A percentile compares a stretch with the other conserved stretches of the same genome.
These are phyloP conservation scores for Chrysotoxum bicinctum DNA, from an alignment of 2,888 invertebrate genomes.

Conservation along the genomic window DNA sequence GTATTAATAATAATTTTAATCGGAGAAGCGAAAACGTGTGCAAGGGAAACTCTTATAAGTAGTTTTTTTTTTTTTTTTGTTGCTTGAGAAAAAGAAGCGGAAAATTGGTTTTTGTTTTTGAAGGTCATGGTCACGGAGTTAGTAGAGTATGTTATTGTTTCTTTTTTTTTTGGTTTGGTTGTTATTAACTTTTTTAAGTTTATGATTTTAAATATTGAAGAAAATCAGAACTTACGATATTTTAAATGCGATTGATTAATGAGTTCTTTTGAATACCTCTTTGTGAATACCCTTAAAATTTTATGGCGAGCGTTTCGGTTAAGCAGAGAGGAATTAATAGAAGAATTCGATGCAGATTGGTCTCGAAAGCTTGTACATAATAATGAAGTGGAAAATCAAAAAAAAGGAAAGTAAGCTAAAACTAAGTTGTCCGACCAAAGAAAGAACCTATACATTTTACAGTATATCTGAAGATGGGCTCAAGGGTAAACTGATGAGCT, in stretches of 20 bases:
- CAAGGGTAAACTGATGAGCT: no score
- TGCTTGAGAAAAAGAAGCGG: conserved; percentile 60
- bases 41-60: conserved; percentile 21
- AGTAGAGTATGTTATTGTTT: conserved; percentile 64
- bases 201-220: background rate
- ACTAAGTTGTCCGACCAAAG: no score
- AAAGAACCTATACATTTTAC: no score
- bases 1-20: conserved; percentile 12
- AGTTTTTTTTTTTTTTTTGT: conserved; percentile 3
- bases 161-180: conserved; percentile 12
- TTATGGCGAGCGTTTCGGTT: no score
- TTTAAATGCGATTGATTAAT: background rate
- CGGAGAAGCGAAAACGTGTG: conserved; percentile 19
- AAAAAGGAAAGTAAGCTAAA: no score
- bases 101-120: conserved; percentile 63
- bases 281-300: no score
- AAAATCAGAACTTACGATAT: background rate
- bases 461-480: no score
- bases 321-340: no score
- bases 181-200: conserved; percentile 7
- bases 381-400: no score
- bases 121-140: conserved; percentile 69
- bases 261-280: no score
- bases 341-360: no score
- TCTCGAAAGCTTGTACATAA: no score